Evolutionary conservation across 2,888 invertebrate genomes (phyloP), one percentile per base, ranked within the genome.

Genomic region (Hydrotaea cyrtoneurina): DNA sequence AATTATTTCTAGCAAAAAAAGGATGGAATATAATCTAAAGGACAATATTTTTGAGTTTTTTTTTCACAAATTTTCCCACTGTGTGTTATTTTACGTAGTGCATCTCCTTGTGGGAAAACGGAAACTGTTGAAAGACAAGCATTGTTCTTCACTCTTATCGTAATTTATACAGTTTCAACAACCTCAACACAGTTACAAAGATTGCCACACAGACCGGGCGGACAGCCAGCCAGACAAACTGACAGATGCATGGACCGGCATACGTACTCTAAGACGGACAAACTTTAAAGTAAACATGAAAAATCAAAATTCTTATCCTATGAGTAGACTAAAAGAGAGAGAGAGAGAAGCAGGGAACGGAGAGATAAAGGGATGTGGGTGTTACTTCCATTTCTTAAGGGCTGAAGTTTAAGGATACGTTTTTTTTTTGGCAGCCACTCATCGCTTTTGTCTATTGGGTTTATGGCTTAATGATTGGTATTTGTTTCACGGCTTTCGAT

Each of bases 71-170:
- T 8, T 39, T 13, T 1, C 13, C 39, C 15, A 31, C 62, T 23
- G 59, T 59, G 19, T 21, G n/a, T 53, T 17, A 10, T 55, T 59
- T 26, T 59, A 4, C 7, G 19, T 4, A 15, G 59, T 59, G 5
- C 15, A 13, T 15, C 23, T 59, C 26, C 31, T 7, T 31, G 3
- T 59, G n/a, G 5, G 13, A 57, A 57, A 57, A 23, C 23, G 21
- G 13, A 59, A 59, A 59, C 23, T 59, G 59, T 73, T 53, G 46
- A 73, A 77, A 73, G 66, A 80, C 66, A 43, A 69, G 69, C 59
- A 83, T 83, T 80, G 73, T 80, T 76, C 69, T 69, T 50, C 66
- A n/a, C 66, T 21, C 69, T 72, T 71, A 78, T 71, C 62, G 74
- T 19, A 71, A 74, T 78, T 80, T 80, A 69, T n/a, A 79, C 31